Evolutionary conservation across 2,888 invertebrate genomes (phyloP).

Genomic region (Drosophila neonasuta): DNA sequence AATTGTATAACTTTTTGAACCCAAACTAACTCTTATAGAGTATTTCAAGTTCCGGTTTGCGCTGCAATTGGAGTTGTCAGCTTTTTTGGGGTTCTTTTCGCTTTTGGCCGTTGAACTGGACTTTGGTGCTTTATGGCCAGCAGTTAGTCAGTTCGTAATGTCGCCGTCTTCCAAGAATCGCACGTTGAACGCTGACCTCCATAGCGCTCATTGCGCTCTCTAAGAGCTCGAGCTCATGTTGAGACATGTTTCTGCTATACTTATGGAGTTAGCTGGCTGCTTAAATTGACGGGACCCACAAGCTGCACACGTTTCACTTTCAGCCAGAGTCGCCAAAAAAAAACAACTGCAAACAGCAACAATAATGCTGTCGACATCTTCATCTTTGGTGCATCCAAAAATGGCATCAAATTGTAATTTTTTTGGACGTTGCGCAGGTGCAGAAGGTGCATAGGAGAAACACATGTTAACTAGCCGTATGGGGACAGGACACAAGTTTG

Average conservation of each 20-base stretch:
- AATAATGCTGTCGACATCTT: constrained; percentile 67
- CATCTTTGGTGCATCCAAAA: constrained; percentile 69
- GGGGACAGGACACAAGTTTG: constrained; percentile 9
- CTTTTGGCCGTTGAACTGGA: constrained; percentile 52
- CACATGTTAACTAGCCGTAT: constrained; percentile 68
- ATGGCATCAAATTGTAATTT: constrained; percentile 72
- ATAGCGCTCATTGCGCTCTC: constrained; percentile 53
- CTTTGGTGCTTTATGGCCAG: constrained; percentile 71
- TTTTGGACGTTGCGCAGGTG: constrained; percentile 65
- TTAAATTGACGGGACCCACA: constrained; percentile 56
- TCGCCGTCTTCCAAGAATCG: constrained; percentile 66
- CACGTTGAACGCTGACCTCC: constrained; percentile 61
- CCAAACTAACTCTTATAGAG: constrained; percentile 11
- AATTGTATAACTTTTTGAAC: neutral
- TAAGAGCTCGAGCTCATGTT: constrained; percentile 2
- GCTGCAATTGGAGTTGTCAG: neutral
- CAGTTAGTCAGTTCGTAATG: constrained; percentile 56
- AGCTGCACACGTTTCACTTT: constrained; percentile 68
- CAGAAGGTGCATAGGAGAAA: constrained; percentile 53
- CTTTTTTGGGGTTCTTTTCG: constrained; percentile 18
- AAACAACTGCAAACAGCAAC: constrained; percentile 26
- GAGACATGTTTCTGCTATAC: constrained; percentile 14
- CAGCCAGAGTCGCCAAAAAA: constrained; percentile 26
- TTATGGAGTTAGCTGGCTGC: constrained; percentile 21
- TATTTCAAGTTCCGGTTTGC: constrained; percentile 16